Base-by-base conservation (phyloP, 2,888 invertebrate species). In the Brenthis hecate region DNA sequence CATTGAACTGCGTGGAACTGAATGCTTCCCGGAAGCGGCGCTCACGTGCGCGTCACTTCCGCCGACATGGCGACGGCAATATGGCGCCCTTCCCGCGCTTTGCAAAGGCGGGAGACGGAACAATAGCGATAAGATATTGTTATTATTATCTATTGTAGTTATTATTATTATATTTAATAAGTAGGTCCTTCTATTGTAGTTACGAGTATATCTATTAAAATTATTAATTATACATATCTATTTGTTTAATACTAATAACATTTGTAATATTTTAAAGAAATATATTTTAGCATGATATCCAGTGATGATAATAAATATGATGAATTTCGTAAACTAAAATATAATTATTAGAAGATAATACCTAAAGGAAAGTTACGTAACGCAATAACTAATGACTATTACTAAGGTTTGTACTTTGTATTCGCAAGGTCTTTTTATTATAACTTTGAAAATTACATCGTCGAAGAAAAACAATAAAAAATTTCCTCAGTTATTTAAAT, bases 21-120 rank as follows among this genome's bases (percentile, higher is more conserved):
- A 88, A 90, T 86, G 86, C 79, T 76, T 76, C 62, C 84, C 90
- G 91, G 91, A 92, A 89, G 87, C 81, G 81, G 80, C 83, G 83
- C 84, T 88, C 91, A 91, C 92, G 91, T 91, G 91, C 89, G 89
- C 89, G 85, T 85, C 84, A 84, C 87, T 88, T 92, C 91, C 91
- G 88, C 80, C 81, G 82, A 85, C 85, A 90, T 89, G 88, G 87
- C 89, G 87, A 79, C 86, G 84, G 83, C 90, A 90, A 89, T 84
- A 90, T 90, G 90, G 91, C 90, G 87, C 82, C 76, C 78, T 81
- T 88, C 86, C 87, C 88, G 87, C 88, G 85, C 84, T 86, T 86
- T 84, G 80, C 81, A 70, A 74, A 81, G 80, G 77, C 71, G 66
- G 69, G 71, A 78, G 55, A 61, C 61, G 61, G 50, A 65, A 61